These are phyloP conservation scores for Caenorhabditis remanei DNA, from an alignment of 1,140 invertebrate genomes.

Conservation along the genomic window DNA sequence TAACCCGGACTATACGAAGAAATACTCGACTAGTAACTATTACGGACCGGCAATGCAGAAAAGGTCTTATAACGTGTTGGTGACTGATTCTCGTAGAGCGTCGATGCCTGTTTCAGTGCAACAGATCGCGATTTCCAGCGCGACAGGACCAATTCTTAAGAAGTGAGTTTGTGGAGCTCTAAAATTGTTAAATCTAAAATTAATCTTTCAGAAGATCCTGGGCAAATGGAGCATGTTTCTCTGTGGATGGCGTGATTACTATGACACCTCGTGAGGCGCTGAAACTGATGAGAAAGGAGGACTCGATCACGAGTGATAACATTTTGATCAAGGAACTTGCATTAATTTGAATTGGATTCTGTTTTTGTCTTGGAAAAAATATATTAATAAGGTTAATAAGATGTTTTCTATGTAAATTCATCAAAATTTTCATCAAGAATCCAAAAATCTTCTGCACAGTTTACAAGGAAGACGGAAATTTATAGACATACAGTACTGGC, in stretches of 20 bases:
- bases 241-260: slow-evolving; percentile 31
- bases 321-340: slow-evolving; percentile 37
- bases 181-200: neutral
- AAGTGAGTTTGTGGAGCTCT: neutral
- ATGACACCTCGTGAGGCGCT: slow-evolving; percentile 26
- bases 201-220: slow-evolving; percentile 28
- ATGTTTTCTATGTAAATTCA: no score
- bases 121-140: slow-evolving; percentile 12
- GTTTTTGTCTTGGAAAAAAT: neutral
- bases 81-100: slow-evolving; percentile 25
- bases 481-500: no score
- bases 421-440: no score
- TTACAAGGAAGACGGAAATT: no score
- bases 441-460: no score
- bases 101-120: slow-evolving; percentile 33
- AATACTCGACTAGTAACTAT: slow-evolving; percentile 33
- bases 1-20: slow-evolving; percentile 51
- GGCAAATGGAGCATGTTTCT: slow-evolving; percentile 42
- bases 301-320: slow-evolving; percentile 39
- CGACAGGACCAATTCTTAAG: neutral
- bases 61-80: slow-evolving; percentile 17
- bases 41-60: slow-evolving; percentile 30
- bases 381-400: neutral
- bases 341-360: neutral
- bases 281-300: slow-evolving; percentile 42